Conservation (phyloP, 2,888 invertebrate genomes). For the Sinohyriopsis cumingii region DNA sequence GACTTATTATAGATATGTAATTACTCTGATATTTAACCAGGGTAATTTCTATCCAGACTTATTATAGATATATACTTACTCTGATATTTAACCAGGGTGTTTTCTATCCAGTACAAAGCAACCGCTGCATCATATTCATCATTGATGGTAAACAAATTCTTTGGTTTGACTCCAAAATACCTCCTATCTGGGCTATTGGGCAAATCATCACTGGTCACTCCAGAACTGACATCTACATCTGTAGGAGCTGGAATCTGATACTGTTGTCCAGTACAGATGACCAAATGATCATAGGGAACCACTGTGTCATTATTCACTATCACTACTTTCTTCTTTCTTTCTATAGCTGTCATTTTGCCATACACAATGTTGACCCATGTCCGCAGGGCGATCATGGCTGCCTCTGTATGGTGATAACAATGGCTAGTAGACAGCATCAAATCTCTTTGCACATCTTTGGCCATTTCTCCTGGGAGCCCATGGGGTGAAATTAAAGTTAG, state of each 20-base stretch:
- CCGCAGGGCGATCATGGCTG: slow-evolving; percentile 76
- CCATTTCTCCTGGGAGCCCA: slow-evolving; percentile 75
- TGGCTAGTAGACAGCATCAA: slow-evolving; percentile 56
- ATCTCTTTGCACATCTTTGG: slow-evolving; percentile 60
- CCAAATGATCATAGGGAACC: slow-evolving; percentile 71
- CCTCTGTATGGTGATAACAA: slow-evolving; percentile 66
- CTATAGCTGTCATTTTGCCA: slow-evolving; percentile 70
- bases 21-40: too few relatives aligned
- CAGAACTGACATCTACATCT: slow-evolving; percentile 50
- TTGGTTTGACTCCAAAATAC: slow-evolving; percentile 52
- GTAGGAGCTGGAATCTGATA: slow-evolving; percentile 67
- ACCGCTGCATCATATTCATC: slow-evolving; percentile 69
- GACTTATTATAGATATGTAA: too few relatives aligned
- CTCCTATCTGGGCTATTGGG: slow-evolving; percentile 54
- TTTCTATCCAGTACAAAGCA: slow-evolving; percentile 64
- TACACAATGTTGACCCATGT: slow-evolving; percentile 80
- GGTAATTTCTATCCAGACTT: background rate
- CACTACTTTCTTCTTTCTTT: slow-evolving; percentile 67
- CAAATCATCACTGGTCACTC: slow-evolving; percentile 45
- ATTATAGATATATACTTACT: slow-evolving; percentile 39
- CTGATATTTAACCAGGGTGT: slow-evolving; percentile 51
- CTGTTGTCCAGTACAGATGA: slow-evolving; percentile 69
- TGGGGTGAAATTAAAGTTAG: slow-evolving; percentile 81
- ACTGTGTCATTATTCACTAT: slow-evolving; percentile 60
- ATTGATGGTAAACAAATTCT: slow-evolving; percentile 68